Evolutionary conservation across 1,140 invertebrate species (phyloP).

Genomic region (Bombus breviceps): DNA sequence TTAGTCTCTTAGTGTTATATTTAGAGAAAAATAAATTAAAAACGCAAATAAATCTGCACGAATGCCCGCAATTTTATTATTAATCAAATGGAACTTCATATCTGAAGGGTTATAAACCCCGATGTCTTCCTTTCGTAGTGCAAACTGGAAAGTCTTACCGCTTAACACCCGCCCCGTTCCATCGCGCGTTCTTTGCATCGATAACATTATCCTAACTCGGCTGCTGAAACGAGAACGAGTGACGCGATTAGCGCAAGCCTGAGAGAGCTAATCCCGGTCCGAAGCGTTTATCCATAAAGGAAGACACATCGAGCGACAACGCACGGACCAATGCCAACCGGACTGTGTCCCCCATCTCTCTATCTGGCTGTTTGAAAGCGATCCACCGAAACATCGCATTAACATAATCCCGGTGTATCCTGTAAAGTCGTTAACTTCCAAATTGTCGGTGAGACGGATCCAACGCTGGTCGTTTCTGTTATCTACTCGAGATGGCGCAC

Average conservation of each 20-base stretch:
- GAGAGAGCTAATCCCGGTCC: constrained; percentile 27
- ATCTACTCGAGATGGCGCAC: constrained; percentile 3
- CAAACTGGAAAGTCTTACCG: neutral
- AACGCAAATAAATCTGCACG: neutral
- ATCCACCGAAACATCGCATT: constrained; percentile 65
- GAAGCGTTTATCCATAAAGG: constrained; percentile 28
- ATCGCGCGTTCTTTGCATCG: constrained; percentile 1
- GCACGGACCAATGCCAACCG: neutral
- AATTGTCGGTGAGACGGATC: constrained; percentile 53
- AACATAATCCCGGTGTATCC: constrained; percentile 65
- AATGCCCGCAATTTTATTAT: neutral
- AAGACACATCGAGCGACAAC: constrained; percentile 13
- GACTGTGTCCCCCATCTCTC: neutral
- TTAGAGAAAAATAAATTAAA: neutral
- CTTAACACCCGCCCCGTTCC: neutral
- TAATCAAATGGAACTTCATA: neutral
- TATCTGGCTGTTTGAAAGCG: constrained; percentile 18
- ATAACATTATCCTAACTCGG: neutral
- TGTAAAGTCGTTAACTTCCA: constrained; percentile 65
- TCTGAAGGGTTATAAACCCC: too few relatives aligned
- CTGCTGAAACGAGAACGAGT: neutral
- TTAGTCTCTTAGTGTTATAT: too few relatives aligned
- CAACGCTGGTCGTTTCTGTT: constrained; percentile 8
- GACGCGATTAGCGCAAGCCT: constrained; percentile 13
- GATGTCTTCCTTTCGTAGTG: too few relatives aligned